Evolutionary conservation across 1,140 invertebrate genomes (phyloP).

Genomic region (Zaprionus lachaisei): DNA sequence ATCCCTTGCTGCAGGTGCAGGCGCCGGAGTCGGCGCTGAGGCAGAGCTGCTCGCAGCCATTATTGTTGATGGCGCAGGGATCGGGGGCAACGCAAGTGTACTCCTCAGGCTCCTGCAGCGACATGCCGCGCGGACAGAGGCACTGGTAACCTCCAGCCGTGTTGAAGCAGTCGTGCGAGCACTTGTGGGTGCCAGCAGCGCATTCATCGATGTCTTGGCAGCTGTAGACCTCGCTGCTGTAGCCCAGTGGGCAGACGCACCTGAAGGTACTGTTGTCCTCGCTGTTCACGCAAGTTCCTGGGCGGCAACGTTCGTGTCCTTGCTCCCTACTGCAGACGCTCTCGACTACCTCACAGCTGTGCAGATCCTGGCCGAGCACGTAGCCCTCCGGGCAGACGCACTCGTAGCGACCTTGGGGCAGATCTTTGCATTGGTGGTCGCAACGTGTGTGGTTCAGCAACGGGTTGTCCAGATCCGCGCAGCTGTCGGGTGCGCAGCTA

Average conservation of each 20-base stretch:
- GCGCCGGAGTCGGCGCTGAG: slow-evolving; percentile 66
- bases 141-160: slow-evolving; percentile 93
- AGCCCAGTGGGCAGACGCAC: slow-evolving; percentile 85
- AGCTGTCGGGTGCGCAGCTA: slow-evolving; percentile 77
- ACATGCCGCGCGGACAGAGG: slow-evolving; percentile 88
- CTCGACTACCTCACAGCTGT: slow-evolving; percentile 86
- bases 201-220: slow-evolving; percentile 90
- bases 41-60: slow-evolving; percentile 86
- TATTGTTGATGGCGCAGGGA: slow-evolving; percentile 86
- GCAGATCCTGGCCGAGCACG: slow-evolving; percentile 83
- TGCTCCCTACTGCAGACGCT: slow-evolving; percentile 84
- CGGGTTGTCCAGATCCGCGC: slow-evolving; percentile 72
- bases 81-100: slow-evolving; percentile 86
- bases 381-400: slow-evolving; percentile 86
- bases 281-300: slow-evolving; percentile 86
- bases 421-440: slow-evolving; percentile 86
- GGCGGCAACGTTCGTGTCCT: slow-evolving; percentile 63
- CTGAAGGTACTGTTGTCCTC: slow-evolving; percentile 85
- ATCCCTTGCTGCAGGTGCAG: slow-evolving; percentile 86
- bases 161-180: slow-evolving; percentile 92
- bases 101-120: slow-evolving; percentile 83
- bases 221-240: slow-evolving; percentile 59
- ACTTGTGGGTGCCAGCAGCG: slow-evolving; percentile 89
- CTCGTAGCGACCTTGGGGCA: slow-evolving; percentile 80
- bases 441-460: slow-evolving; percentile 84